Percentiles rank a stretch among this genome's conserved stretches.
Evolutionary conservation across 92 coral and sea anemone genomes (phyloP).

Genomic region (Nematostella vectensis): DNA sequence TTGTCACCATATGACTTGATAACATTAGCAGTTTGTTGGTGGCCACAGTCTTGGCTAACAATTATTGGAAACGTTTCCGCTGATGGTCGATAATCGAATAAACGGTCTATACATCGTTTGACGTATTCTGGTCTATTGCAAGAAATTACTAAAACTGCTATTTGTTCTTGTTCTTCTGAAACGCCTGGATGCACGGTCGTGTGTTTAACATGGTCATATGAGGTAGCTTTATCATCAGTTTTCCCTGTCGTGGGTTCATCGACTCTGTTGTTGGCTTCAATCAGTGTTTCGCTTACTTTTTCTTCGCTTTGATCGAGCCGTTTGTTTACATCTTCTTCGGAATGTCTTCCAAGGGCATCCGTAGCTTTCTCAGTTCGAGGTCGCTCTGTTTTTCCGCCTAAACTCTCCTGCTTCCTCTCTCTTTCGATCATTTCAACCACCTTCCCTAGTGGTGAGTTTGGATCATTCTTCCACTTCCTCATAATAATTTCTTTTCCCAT

Average conservation of each 20-base stretch:
- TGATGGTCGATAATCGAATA: constrained; percentile 77
- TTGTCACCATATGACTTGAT: constrained; percentile 60
- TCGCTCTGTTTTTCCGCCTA: neutral
- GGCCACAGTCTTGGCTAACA: constrained; percentile 97
- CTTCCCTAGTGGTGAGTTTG: constrained; percentile 5
- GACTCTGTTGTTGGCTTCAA: neutral
- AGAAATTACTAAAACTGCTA: constrained; percentile 71
- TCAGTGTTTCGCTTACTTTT: neutral
- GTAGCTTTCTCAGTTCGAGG: neutral
- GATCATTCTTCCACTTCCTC: neutral
- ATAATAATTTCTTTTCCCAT: neutral
- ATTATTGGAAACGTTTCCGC: constrained; percentile 71
- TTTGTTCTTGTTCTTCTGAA: constrained; percentile 17
- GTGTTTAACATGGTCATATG: neutral
- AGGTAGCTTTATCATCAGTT: neutral
- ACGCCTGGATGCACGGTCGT: neutral
- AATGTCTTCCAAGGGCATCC: constrained; percentile 5
- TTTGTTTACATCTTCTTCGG: neutral
- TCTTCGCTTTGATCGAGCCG: neutral
- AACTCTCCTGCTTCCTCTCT: neutral
- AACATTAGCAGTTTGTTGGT: constrained; percentile 58
- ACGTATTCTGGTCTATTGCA: constrained; percentile 83
- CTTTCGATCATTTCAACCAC: neutral
- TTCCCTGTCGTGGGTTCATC: neutral
- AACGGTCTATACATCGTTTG: constrained; percentile 66